Conservation (phyloP, 2,888 invertebrate species). For the Agrochola litura region DNA sequence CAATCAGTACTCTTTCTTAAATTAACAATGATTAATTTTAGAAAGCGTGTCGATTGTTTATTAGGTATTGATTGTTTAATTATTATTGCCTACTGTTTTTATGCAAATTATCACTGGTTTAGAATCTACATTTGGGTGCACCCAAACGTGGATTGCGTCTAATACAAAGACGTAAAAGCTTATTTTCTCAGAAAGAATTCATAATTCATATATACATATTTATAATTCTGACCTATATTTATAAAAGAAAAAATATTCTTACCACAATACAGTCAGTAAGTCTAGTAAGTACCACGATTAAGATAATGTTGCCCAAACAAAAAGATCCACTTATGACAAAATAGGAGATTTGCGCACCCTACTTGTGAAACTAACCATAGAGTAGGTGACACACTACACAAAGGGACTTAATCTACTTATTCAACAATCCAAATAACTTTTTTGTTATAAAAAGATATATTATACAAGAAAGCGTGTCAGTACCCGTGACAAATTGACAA, state of each 20-base stretch:
- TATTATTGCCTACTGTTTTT: neutral
- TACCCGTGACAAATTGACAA: constrained; percentile 48
- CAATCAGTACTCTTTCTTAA: no score
- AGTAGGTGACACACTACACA: constrained; percentile 32
- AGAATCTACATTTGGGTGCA: neutral
- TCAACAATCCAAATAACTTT: constrained; percentile 24
- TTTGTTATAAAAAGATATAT: constrained; percentile 19
- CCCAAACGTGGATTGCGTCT: neutral
- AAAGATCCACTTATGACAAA: constrained; percentile 1
- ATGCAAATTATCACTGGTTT: neutral
- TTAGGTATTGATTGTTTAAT: no score
- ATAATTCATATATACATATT: neutral
- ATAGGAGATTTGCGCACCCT: constrained; percentile 25
- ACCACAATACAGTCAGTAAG: neutral
- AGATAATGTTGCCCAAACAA: neutral
- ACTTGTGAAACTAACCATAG: constrained; percentile 36
- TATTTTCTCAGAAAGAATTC: neutral
- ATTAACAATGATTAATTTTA: constrained; percentile 1
- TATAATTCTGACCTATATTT: neutral
- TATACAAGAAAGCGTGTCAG: constrained; percentile 46
- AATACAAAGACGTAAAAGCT: neutral
- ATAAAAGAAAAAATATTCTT: neutral
- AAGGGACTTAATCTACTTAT: constrained; percentile 21
- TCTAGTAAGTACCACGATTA: neutral
- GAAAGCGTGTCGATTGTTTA: neutral